phyloP scores from a whole-genome alignment of 2,113 vertebrate genomes.

The Syngnathus typhle region DNA sequence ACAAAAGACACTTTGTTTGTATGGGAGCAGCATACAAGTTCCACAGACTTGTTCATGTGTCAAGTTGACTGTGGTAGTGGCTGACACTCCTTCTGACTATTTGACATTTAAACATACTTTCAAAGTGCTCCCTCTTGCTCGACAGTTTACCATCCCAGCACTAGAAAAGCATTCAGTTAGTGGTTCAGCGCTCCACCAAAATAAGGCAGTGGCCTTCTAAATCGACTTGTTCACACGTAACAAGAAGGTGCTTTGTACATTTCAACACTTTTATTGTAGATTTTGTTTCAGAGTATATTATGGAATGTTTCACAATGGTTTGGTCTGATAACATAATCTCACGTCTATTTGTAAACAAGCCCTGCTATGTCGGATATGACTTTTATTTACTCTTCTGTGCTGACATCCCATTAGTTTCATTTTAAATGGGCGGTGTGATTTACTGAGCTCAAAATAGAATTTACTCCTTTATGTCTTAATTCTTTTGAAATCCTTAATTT shows the following conservation, averaged over 20 bases:
- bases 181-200: not conserved
- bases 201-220: not conserved
- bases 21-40: constrained; percentile 29
- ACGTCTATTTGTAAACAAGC: not conserved
- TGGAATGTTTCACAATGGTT: not conserved
- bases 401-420: constrained; percentile 1
- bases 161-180: not conserved
- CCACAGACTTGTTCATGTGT: constrained; percentile 41
- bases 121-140: not conserved
- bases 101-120: constrained; percentile 14
- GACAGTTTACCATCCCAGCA: not conserved
- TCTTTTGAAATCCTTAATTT: not conserved
- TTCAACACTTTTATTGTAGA: not conserved
- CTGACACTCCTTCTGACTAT: constrained; percentile 15
- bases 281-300: constrained; percentile 5
- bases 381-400: no score
- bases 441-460: not conserved
- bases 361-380: not conserved
- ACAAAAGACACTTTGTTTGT: constrained; percentile 67
- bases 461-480: not conserved
- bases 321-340: not conserved
- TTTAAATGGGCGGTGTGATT: constrained; percentile 19
- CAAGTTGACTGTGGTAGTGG: constrained; percentile 11
- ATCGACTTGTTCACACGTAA: not conserved
- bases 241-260: not conserved